Evolutionary conservation across 2,797 vertebrate species (phyloP).

Genomic region (Coreius guichenoti): DNA sequence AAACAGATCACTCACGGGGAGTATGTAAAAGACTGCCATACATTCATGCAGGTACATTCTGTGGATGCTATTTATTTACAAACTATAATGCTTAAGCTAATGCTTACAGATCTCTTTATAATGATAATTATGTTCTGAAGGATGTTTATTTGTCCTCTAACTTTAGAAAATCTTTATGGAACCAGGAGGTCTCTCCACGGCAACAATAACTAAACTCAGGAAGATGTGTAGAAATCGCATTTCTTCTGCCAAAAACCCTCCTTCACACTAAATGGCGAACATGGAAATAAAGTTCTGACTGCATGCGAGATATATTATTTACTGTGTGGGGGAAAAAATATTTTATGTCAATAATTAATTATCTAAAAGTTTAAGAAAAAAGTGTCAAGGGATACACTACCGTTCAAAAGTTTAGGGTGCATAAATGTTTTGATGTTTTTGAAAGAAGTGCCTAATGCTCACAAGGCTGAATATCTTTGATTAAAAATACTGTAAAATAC

Average conservation of each 20-base stretch:
- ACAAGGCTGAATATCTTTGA: not conserved
- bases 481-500: not conserved
- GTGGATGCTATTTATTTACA: not conserved
- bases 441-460: not conserved
- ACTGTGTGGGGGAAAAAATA: not conserved
- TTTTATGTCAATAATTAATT: not conserved
- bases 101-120: not conserved
- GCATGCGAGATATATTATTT: not conserved
- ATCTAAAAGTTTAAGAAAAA: not conserved
- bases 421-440: not conserved
- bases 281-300: not conserved
- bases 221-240: slow-evolving; percentile 80
- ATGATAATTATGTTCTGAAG: slow-evolving; percentile 1
- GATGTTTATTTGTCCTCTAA: not conserved
- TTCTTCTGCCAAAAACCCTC: slow-evolving; percentile 68
- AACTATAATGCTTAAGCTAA: not conserved
- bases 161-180: slow-evolving; percentile 88
- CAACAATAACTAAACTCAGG: slow-evolving; percentile 85
- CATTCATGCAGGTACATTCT: slow-evolving; percentile 90
- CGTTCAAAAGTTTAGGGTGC: not conserved
- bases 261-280: not conserved
- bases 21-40: slow-evolving; percentile 89
- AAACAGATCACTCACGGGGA: slow-evolving; percentile 88
- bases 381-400: not conserved
- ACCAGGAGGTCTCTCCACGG: slow-evolving; percentile 87